Percentiles rank a stretch among this genome's conserved stretches.
Conservation (phyloP, 2,797 vertebrate genomes). For the Oophaga sylvatica region DNA sequence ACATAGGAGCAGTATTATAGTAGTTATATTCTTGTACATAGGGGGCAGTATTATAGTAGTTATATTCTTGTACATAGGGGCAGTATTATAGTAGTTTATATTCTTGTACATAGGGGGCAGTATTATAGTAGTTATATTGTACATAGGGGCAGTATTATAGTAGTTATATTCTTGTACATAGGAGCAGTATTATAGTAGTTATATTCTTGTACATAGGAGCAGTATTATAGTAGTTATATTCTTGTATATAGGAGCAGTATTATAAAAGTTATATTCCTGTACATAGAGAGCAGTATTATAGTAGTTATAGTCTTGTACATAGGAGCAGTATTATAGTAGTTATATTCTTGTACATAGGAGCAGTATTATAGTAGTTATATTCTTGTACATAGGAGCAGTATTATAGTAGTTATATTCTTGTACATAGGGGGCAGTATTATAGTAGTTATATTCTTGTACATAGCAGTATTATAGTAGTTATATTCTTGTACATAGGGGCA, state of each 20-base stretch:
- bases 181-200: conserved; percentile 1
- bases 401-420: no score
- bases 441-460: background rate
- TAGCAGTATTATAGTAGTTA: background rate
- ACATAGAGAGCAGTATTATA: conserved; percentile 3
- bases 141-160: background rate
- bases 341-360: no score
- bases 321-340: background rate
- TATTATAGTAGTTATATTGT: no score
- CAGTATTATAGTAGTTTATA: conserved; percentile 2
- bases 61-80: no score
- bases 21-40: background rate
- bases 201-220: no score
- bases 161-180: background rate
- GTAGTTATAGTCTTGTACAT: background rate
- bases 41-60: background rate
- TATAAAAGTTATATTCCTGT: no score
- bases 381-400: background rate
- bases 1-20: conserved; percentile 3
- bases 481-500: no score
- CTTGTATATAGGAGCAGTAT: background rate
- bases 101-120: background rate
- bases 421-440: background rate
- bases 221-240: conserved; percentile 3
- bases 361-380: conserved; percentile 3